Base-by-base conservation (phyloP, 1,140 invertebrate genomes). In the Conus betulinus region DNA sequence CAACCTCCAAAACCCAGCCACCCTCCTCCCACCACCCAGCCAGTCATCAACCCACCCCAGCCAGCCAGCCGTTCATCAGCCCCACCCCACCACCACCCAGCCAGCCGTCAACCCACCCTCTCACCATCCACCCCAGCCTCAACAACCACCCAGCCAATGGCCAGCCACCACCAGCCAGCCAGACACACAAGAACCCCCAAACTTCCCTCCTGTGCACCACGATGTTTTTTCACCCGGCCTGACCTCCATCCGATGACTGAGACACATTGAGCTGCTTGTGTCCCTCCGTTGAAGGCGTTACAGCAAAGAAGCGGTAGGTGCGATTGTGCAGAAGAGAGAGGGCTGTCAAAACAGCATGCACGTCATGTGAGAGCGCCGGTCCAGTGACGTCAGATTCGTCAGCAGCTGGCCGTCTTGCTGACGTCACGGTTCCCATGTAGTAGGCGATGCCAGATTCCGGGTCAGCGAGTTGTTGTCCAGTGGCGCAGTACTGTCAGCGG, bases 391-490 rank as follows among this genome's bases (percentile, higher is more conserved):
- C 5, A 89, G 81, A 23, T 90, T 88, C 3, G 89, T 84, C 63
- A 92, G 74, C 76, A 88, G 79, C 52, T 85, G 88, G 23, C 87
- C 79, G 57, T 87, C 89, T n/a, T 5, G 60, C 57, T n/a, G 87
- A 74, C 57, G 57, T 60, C 17, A 84, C 85, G 23, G 89, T 76
- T 0, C 91, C 88, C n/a, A 89, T 85, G 88, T 82, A 87, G 79
- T 76, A 84, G 20, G 88, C 74, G 39, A 92, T 90, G 20, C 92
- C 92, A 51, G 91, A 92, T 57, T 93, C 89, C 0, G 89, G 89
- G 84, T 93, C 92, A 52, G 86, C 90, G 83, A 93, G 60, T 90
- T 82, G 55, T 85, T n/a, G n/a, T 27, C 92, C 92, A 93, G 86
- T 90, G 27, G 90, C 89, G 85, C 89, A 91, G 17, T 91, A 79